Base-by-base conservation (phyloP, 2,888 invertebrate genomes). In the Acanthacorydalis orientalis region DNA sequence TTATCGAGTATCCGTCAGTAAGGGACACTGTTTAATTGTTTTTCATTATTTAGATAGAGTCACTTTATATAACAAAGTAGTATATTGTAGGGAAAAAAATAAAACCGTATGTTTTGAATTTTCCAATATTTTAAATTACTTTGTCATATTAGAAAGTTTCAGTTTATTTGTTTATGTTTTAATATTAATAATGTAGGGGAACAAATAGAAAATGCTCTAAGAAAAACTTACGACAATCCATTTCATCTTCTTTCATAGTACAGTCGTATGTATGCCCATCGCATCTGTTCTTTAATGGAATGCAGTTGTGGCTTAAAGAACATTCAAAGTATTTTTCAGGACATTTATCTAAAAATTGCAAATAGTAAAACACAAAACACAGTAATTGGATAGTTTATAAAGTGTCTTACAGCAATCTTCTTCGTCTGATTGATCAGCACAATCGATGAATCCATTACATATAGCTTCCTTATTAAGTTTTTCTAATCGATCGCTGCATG, bases 391-490 rank as follows among this genome's bases (percentile, higher is more conserved):
- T 41, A 23, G 7, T 7, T 7, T 1, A 11, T 2, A 41, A 14
- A 7, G 14, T n/a, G 14, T 55, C 72, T 70, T 69, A 84, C 83
- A 70, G 59, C 88, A 88, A 56, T 77, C 66, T 32, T 66, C 59
- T 67, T 89, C 89, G 60, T 89, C 89, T 11, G 77, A 74, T n/a
- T 71, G 65, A 67, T 86, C 85, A 39, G 67, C 65, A 57, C 88
- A 88, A 58, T 89, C 85, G 4, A 74, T 65, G 51, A 74, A 68
- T 15, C 83, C 85, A 62, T 89, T 81, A 61, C 89, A 89, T 51
- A 88, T 68, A 0, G 80, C 69, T 8, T 68, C 63, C 10, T 74
- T 69, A 50, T 71, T 56, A 1, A 63, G 57, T 12, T 68, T 65
- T 48, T 62, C 62, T 40, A 88, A 64, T 56, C 76, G 78, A 57